Base-by-base conservation (phyloP, 1,140 invertebrate genomes). In the Lepidurus apus region DNA sequence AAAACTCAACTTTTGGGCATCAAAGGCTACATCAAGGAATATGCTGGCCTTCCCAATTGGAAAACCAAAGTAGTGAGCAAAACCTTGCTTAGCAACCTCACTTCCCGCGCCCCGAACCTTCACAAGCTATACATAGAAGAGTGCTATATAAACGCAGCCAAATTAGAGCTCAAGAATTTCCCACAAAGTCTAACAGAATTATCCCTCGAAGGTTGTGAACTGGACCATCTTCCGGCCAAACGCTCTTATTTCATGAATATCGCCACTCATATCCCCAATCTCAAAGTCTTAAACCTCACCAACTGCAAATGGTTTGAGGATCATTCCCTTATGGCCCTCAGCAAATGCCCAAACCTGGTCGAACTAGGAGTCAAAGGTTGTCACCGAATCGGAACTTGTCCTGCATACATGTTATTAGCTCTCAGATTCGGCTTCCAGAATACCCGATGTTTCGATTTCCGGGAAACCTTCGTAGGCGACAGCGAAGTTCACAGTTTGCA, bases 361-460 rank as follows among this genome's bases (percentile, higher is more conserved):
- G 86, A 88, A 77, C 85, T 93, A 3, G 85, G 86, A 80, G 81
- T 91, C 43, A 85, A 89, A 79, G 88, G 90, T 7, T 93, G 91
- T 83, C 83, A 84, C 74, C 85, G 87, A 78, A 84, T 93, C 77
- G 87, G 87, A 26, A 91, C 92, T 82, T 92, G 91, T 83, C 89
- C 93, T 17, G 91, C 91, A 0, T 93, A 93, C 84, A 88, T 89
- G 17, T 91, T 91, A 82, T 87, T 93, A 65, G 90, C 91, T 0
- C 88, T 89, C 9, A 85, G 90, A 82, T 91, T 91, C 84, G 91
- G 92, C n/a, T 92, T 93, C 81, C 86, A 87, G 82, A 85, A 86
- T 21, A 82, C 92, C 8, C 87, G 90, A 86, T 90, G 90, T 24
- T 83, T 92, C 42, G 91, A 92, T 82, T 83, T 92, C 17, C 87